These are phyloP conservation scores for Neofelis nebulosa DNA, from an alignment of 2,113 vertebrate species.

Conservation along the genomic window DNA sequence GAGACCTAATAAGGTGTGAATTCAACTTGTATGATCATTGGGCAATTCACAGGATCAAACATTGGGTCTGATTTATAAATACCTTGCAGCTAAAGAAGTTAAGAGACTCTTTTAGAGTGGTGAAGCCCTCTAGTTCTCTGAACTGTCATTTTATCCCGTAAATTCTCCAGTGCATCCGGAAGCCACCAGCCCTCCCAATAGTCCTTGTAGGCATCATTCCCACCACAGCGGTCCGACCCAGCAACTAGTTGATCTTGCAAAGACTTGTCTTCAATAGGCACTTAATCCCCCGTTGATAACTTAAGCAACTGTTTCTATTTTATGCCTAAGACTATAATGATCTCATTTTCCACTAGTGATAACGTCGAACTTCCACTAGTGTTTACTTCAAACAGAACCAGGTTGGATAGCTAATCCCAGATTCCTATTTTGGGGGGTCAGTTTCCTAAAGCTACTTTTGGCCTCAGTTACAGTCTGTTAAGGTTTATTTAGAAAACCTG, in stretches of 20 bases:
- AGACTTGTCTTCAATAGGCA: background rate
- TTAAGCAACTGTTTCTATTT: background rate
- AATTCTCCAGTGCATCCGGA: background rate
- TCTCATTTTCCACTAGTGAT: background rate
- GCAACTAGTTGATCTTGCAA: background rate
- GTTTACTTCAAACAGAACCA: background rate
- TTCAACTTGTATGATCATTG: background rate
- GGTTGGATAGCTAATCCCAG: background rate
- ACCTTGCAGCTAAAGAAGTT: background rate
- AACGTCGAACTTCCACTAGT: background rate
- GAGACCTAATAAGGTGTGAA: background rate
- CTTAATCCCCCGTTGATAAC: background rate
- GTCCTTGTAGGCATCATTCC: background rate
- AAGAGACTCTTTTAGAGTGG: background rate
- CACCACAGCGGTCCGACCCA: background rate
- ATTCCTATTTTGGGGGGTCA: background rate
- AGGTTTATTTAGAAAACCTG: conserved; percentile 14
- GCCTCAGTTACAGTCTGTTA: background rate
- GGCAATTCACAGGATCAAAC: background rate
- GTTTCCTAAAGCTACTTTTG: background rate
- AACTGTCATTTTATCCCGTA: background rate
- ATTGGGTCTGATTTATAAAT: background rate
- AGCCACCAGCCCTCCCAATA: background rate
- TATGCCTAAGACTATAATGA: background rate
- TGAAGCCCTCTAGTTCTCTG: background rate